Evolutionary conservation across 2,797 vertebrate species (phyloP).

Genomic region (Leptodactylus fallax): DNA sequence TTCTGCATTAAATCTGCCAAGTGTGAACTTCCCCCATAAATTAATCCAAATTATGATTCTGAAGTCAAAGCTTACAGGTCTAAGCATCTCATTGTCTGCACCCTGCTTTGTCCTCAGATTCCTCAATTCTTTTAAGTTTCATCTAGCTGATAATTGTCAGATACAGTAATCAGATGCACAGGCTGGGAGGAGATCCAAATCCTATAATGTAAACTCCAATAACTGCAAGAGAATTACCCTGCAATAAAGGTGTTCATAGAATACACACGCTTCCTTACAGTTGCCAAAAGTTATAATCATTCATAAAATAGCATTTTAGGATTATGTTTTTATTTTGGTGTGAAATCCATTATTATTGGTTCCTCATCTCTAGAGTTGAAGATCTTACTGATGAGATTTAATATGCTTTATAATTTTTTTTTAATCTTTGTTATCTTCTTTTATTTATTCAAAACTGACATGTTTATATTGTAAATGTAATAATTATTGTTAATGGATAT

Average conservation of each 20-base stretch:
- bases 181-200: neutral
- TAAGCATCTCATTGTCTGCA: too few relatives aligned
- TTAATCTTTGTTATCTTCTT: slow-evolving; percentile 19
- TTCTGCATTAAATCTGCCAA: too few relatives aligned
- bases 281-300: neutral
- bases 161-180: neutral
- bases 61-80: too few relatives aligned
- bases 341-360: neutral
- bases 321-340: neutral
- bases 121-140: neutral
- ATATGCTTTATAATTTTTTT: slow-evolving; percentile 12
- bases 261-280: neutral
- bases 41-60: too few relatives aligned
- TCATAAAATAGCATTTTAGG: neutral
- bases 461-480: slow-evolving; percentile 41
- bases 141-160: neutral
- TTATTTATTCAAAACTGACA: slow-evolving; percentile 25
- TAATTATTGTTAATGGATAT: slow-evolving; percentile 28
- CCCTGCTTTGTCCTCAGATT: neutral
- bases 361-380: neutral
- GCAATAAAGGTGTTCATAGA: neutral
- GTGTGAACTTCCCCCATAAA: too few relatives aligned
- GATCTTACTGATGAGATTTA: neutral
- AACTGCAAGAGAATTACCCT: neutral
- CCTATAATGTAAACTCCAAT: neutral